Evolutionary conservation across 1,140 invertebrate species (phyloP), one percentile per base, ranked within the genome.

Genomic region (Eriocheir sinensis): DNA sequence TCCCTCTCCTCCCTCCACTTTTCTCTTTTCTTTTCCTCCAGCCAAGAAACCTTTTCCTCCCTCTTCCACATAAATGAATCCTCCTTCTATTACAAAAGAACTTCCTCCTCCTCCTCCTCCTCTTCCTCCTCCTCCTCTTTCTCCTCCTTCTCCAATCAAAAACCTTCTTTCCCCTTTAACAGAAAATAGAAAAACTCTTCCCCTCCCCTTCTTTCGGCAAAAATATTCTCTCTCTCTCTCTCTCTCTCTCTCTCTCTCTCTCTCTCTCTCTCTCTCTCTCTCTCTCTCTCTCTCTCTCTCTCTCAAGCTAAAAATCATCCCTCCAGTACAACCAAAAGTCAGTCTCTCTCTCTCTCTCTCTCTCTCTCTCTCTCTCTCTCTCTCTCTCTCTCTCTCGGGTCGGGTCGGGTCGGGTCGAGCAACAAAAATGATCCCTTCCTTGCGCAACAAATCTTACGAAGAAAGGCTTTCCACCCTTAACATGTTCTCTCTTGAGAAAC

Each of bases 211-310:
- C 34, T 86, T 44, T 34, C 21, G 3, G 27, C 6, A 40, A 3
- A 86, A 86, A 32, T 17, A 36, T 85, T 85, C 38, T 32, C 12
- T 30, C 32, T 85, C 38, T 85, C 38, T 85, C 81, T 85, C 81
- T 85, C 81, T 85, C 81, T 15, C 80, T 83, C 36, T 83, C 80
- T 30, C 80, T 2, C 36, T 9, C 8, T 32, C 36, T 36, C 80
- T 83, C 30, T 32, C 80, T 32, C 2, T 30, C 44, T 38, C 32
- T 36, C 17, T 34, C 40, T 34, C 83, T 41, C 30, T 36, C 83
- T 15, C 30, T 86, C 83, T 86, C 83, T 86, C 32, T 86, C 83
- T 86, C 32, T 86, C 83, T 36, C 30, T 34, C 30, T 36, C 83
- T 86, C 83, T n/a, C n/a, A n/a, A n/a, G n/a, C n/a, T n/a, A n/a